Evolutionary conservation across 2,888 invertebrate species (phyloP).

Genomic region (Erebia epiphron): DNA sequence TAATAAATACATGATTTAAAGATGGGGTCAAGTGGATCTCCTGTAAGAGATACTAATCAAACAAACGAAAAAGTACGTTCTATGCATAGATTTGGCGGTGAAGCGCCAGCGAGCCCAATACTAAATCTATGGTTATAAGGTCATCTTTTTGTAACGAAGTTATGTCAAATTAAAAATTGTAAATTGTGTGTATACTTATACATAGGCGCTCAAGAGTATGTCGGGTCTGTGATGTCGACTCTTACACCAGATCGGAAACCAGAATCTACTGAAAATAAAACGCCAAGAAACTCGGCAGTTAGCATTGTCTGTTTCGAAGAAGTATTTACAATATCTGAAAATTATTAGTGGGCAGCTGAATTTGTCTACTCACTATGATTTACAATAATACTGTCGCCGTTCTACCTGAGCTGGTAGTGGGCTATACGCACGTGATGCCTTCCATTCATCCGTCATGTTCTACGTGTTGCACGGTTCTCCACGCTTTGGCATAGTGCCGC

Average conservation of each 20-base stretch:
- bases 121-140: too few species aligned
- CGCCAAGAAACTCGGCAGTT: background rate
- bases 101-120: too few species aligned
- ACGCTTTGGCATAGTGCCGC: conserved; percentile 73
- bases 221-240: too few species aligned
- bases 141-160: too few species aligned
- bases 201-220: too few species aligned
- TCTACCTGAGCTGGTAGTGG: conserved; percentile 13
- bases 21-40: background rate
- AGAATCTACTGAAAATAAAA: background rate
- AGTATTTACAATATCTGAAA: background rate
- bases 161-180: too few species aligned
- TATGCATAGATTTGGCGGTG: too few species aligned
- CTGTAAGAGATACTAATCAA: background rate
- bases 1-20: background rate
- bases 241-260: background rate
- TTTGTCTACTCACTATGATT: background rate
- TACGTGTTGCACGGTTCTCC: conserved; percentile 62
- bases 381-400: background rate
- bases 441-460: conserved; percentile 75
- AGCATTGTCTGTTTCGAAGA: background rate
- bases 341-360: background rate
- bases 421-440: conserved; percentile 60
- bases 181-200: too few species aligned
- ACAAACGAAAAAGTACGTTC: too few species aligned